Evolutionary conservation across 2,888 invertebrate species (phyloP).

Genomic region (Ectemnius continuus): DNA sequence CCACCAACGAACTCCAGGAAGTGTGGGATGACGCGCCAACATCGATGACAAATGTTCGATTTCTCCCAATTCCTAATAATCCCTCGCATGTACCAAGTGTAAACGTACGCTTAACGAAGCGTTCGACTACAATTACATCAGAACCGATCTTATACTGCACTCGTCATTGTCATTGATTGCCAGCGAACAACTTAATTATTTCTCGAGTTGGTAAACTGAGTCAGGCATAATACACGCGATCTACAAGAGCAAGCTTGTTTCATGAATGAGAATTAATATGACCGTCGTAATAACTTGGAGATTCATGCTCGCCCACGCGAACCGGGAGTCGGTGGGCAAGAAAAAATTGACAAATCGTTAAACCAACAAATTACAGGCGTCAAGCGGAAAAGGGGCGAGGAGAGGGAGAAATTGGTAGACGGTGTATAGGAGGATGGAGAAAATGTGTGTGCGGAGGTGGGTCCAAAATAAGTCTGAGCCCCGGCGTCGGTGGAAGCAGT

Average conservation of each 20-base stretch:
- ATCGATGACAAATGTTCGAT: neutral
- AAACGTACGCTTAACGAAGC: no score
- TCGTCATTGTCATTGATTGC: no score
- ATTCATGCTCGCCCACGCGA: constrained; percentile 5
- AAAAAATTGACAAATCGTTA: constrained; percentile 70
- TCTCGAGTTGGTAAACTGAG: no score
- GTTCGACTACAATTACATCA: no score
- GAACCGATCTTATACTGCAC: no score
- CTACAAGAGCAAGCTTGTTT: no score
- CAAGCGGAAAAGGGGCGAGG: constrained; percentile 34
- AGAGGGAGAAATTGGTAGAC: constrained; percentile 30
- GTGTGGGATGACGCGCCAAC: no score
- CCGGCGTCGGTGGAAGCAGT: constrained; percentile 29
- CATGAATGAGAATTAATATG: no score
- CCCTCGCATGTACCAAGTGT: no score
- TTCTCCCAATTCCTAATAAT: neutral
- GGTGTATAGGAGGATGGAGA: constrained; percentile 25
- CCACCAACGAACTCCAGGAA: neutral
- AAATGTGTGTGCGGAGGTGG: constrained; percentile 12
- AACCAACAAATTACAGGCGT: constrained; percentile 68
- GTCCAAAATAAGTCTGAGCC: constrained; percentile 17
- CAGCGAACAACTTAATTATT: no score
- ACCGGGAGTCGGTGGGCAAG: constrained; percentile 37
- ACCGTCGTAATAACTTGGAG: neutral
- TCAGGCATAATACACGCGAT: no score